These are phyloP conservation scores for Argopecten irradians DNA, from an alignment of 1,140 invertebrate genomes.

Conservation along the genomic window DNA sequence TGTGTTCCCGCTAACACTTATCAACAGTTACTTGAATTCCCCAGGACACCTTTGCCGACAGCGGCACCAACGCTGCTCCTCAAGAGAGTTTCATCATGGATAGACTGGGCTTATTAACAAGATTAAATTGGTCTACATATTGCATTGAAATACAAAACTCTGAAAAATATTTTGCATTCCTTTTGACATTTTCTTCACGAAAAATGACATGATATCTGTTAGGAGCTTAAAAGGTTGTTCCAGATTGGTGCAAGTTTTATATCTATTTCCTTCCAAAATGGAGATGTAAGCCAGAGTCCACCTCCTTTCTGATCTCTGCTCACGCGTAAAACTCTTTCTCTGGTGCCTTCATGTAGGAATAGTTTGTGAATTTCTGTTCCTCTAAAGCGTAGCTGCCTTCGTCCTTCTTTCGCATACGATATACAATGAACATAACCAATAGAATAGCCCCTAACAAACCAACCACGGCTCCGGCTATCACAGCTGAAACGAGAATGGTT, in stretches of 20 bases:
- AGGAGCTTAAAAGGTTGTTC: not conserved
- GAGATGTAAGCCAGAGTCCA: not conserved
- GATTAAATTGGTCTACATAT: not conserved
- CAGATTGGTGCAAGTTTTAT: not conserved
- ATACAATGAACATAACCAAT: conserved; percentile 99
- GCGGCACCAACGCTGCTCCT: not conserved
- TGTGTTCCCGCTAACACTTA: not conserved
- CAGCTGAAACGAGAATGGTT: conserved; percentile 83
- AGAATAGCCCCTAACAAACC: conserved; percentile 97
- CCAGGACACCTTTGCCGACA: not conserved
- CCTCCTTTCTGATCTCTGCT: conserved; percentile 69
- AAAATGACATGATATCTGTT: not conserved
- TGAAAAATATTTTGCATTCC: not conserved
- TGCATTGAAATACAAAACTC: not conserved
- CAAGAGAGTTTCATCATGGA: not conserved
- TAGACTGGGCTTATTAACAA: not conserved
- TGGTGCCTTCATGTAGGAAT: conserved; percentile 92
- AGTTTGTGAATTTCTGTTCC: conserved; percentile 94
- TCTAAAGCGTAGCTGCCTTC: conserved; percentile 98
- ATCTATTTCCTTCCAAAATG: not conserved
- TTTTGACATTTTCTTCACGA: not conserved
- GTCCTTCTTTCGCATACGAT: conserved; percentile 99
- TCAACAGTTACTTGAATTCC: not conserved
- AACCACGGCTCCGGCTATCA: conserved; percentile 98
- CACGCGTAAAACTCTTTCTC: conserved; percentile 97